Base-by-base conservation (phyloP, 2,888 invertebrate species). In the Sarcophaga subvicina region DNA sequence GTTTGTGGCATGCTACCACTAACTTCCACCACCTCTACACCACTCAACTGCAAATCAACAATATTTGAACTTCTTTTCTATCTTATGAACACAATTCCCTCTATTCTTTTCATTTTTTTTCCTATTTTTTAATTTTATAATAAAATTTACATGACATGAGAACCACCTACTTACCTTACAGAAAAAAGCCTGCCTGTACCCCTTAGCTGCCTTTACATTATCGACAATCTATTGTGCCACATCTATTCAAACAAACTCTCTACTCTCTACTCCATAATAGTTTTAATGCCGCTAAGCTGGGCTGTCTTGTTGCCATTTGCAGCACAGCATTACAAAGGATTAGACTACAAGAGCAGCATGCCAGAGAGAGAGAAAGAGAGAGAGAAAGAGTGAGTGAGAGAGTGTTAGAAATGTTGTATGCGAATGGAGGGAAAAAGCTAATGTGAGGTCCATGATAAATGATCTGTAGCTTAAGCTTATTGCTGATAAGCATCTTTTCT, bases 361-460 rank as follows among this genome's bases (percentile, higher is more conserved):
- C 27, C 59, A 17, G 27, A 37, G 37, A 66, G 27, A 77, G 64
- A 62, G 47, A 49, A 12, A 49, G 63, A 75, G 70, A 59, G 80
- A 80, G 83, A 70, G 70, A 63, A 71, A 80, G 83, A 70, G 71
- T 80, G 80, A 84, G 37, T 37, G 4, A 17, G 54, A 76, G 80
- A 80, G 84, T 84, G 84, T 84, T 84, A 80, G 76, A 71, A 62
- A 71, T 76, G 80, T 71, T 84, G 70, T 70, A 71, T 66, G 5
- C 14, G 54, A 12, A 54, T 37, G 37, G 2, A 37, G 37, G 64
- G 76, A 71, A 76, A 84, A 76, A 80, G 49, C 80, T 80, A 84
- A 84, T 84, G 84, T 84, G 84, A 66, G 84, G 84, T 84, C 84
- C 80, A 66, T 84, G 84, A 84, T 84, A 80, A 84, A 84, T 84